These are phyloP conservation scores for Elegia similella DNA, from an alignment of 2,888 invertebrate genomes.

Conservation along the genomic window DNA sequence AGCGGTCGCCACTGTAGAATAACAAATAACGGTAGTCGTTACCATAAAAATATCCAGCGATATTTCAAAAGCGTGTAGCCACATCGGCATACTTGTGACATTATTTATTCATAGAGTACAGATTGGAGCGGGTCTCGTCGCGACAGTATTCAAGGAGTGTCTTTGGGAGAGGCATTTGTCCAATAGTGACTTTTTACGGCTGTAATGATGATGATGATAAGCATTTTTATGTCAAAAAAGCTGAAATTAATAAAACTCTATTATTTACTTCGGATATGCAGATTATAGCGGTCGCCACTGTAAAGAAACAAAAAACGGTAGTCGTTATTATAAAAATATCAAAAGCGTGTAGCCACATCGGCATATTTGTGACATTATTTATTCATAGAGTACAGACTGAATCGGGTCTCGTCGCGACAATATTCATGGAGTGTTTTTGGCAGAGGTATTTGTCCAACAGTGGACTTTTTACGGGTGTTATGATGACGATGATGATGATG, in stretches of 20 bases:
- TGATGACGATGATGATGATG: no score
- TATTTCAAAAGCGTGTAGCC: constrained; percentile 68
- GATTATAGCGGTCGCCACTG: constrained; percentile 30
- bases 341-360: constrained; percentile 65
- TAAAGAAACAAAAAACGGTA: constrained; percentile 64
- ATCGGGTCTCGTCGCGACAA: constrained; percentile 68
- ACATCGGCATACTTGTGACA: constrained; percentile 76
- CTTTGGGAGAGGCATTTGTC: no score
- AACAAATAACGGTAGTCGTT: constrained; percentile 69
- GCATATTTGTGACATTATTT: constrained; percentile 80
- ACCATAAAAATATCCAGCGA: constrained; percentile 74
- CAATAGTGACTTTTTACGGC: no score
- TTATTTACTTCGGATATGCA: neutral
- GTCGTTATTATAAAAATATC: constrained; percentile 73
- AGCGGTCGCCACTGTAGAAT: constrained; percentile 33
- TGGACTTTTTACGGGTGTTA: no score
- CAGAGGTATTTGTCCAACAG: no score
- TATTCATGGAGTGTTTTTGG: no score
- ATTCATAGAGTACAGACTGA: constrained; percentile 81
- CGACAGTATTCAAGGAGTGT: constrained; percentile 77
- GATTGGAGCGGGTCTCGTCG: constrained; percentile 74
- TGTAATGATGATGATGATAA: no score
- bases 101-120: constrained; percentile 80
- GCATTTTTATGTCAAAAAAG: constrained; percentile 32
- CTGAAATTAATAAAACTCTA: no score